Evolutionary conservation across 2,888 invertebrate genomes (phyloP), one percentile per base, ranked within the genome.

Genomic region (Hyposoter didymator): DNA sequence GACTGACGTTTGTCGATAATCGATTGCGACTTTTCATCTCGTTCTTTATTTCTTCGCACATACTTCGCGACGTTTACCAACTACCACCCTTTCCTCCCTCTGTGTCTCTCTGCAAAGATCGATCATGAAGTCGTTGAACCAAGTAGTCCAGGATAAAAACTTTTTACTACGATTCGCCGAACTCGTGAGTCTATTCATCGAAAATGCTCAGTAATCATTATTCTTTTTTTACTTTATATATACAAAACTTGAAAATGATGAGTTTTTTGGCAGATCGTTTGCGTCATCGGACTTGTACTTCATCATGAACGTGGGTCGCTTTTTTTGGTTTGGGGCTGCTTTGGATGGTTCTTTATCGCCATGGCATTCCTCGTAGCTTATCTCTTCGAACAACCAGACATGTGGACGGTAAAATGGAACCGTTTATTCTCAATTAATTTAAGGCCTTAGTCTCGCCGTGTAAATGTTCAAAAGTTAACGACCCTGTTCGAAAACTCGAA

Each of bases 311-410:
- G 39, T 12, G 52, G 59, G 8, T 59, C 74, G 12, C 12, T 83
- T 43, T 78, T 22, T 28, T 70, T 78, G 75, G 59, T 80, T 28
- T 86, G 87, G 84, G 78, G 87, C 39, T 32, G 85, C 35, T 85
- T 88, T n/a, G 89, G 88, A 62, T 89, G 89, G 89, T 82, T 85
- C 45, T 76, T 88, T 7, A 70, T 88, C 39, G 80, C 89, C 2
- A 12, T 82, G 5, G 85, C 84, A 39, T 87, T 86, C 45, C 12
- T 88, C 2, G n/a, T 89, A 8, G 70, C 86, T 35, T 88, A 88
- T 32, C 19, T 88, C 45, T 89, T 84, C 74, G 89, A 89, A 39
- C 78, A 84, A 28, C 87, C 89, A 4, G 82, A 86, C 28, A 55
- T 84, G 10, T 88, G 86, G 84, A 81, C 87, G 89, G 89, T 89